Percentiles rank a stretch among this genome's conserved stretches.
Evolutionary conservation across 1,140 invertebrate species (phyloP).

Genomic region (Marisa cornuarietis): DNA sequence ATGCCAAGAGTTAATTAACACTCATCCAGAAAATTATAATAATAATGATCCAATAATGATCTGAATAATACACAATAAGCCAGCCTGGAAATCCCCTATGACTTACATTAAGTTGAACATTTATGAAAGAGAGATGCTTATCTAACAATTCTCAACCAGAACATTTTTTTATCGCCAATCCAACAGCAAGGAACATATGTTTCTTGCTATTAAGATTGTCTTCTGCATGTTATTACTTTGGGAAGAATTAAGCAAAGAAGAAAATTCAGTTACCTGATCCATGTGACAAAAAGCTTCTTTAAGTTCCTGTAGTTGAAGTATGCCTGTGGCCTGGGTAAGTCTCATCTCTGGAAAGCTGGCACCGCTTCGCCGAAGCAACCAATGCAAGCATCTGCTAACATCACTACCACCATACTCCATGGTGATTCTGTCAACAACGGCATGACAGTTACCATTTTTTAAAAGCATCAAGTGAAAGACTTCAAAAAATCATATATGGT

Average conservation of each 20-base stretch:
- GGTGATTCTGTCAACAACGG: slow-evolving; percentile 65
- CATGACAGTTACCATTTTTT: neutral
- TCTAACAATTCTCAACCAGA: no score
- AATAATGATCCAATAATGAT: neutral
- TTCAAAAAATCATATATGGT: neutral
- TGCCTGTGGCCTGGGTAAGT: slow-evolving; percentile 69
- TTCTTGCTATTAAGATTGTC: no score
- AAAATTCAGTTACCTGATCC: slow-evolving; percentile 72
- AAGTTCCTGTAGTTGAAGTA: slow-evolving; percentile 78
- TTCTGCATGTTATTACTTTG: no score
- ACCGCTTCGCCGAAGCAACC: slow-evolving; percentile 85
- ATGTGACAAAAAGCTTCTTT: slow-evolving; percentile 93
- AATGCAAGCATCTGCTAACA: slow-evolving; percentile 85
- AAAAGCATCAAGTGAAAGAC: neutral
- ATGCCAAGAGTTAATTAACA: slow-evolving; percentile 14
- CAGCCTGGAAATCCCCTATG: no score
- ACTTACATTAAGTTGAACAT: no score
- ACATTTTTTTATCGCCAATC: no score
- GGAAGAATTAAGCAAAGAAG: no score
- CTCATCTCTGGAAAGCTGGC: slow-evolving; percentile 87
- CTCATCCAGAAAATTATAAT: neutral
- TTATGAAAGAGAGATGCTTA: no score
- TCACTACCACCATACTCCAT: slow-evolving; percentile 91
- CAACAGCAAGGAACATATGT: no score
- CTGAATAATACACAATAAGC: no score